phyloP scores from a whole-genome alignment of 2,888 invertebrate species.

The Diarsia dahlii region DNA sequence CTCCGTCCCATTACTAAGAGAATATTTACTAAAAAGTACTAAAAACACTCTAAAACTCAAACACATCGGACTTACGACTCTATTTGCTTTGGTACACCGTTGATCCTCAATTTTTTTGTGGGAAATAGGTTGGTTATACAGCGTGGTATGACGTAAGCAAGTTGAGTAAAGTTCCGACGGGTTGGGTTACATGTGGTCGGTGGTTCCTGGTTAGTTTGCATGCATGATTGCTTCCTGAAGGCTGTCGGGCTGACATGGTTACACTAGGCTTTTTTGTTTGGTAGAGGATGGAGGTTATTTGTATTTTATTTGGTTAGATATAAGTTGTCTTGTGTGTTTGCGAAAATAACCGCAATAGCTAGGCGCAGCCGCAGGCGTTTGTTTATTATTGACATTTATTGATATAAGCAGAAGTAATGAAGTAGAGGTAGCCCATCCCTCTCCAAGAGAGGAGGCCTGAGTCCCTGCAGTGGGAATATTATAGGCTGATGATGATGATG shows the following conservation, averaged over 20 bases:
- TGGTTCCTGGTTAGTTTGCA: slow-evolving; percentile 63
- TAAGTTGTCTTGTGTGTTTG: background rate
- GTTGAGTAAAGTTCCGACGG: slow-evolving; percentile 81
- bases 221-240: slow-evolving; percentile 75
- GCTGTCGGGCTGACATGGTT: slow-evolving; percentile 56
- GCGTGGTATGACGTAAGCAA: slow-evolving; percentile 74
- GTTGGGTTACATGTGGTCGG: slow-evolving; percentile 72
- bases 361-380: background rate
- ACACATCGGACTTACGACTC: background rate
- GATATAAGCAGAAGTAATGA: no score
- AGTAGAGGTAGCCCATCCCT: no score
- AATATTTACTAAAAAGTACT: slow-evolving; percentile 24
- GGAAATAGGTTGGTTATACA: slow-evolving; percentile 17
- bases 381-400: background rate
- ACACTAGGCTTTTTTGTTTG: slow-evolving; percentile 25
- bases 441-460: no score
- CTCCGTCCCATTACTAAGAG: slow-evolving; percentile 56
- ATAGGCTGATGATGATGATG: no score
- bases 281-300: slow-evolving; percentile 4
- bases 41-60: background rate
- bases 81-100: background rate
- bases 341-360: background rate
- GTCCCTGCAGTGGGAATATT: no score
- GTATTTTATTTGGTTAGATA: slow-evolving; percentile 24
- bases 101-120: background rate